Evolutionary conservation across 2,797 vertebrate genomes (phyloP).

Genomic region (Enoplosus armatus): DNA sequence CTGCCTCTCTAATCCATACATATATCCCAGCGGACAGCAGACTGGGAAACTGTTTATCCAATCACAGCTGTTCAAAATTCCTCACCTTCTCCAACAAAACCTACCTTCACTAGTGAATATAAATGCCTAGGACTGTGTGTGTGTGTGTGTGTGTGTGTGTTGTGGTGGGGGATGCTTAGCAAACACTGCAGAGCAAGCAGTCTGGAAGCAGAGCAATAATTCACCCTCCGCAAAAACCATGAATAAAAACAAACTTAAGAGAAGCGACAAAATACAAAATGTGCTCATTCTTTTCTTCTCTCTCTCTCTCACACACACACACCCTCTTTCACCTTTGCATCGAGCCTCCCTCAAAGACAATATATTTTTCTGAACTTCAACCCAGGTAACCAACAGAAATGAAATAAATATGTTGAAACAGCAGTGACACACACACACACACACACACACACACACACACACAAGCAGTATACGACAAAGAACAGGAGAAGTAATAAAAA

Average conservation of each 20-base stretch:
- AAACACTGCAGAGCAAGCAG: constrained; percentile 71
- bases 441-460: constrained; percentile 18
- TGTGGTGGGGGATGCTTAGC: constrained; percentile 30
- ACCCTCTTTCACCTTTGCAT: constrained; percentile 15
- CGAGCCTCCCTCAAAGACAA: neutral
- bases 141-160: constrained; percentile 19
- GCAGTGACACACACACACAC: neutral
- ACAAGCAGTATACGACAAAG: constrained; percentile 12
- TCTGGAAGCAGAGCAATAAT: constrained; percentile 65
- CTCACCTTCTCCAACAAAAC: constrained; percentile 55
- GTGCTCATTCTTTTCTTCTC: constrained; percentile 34
- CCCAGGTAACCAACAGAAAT: constrained; percentile 7
- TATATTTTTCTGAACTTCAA: constrained; percentile 14
- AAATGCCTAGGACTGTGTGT: constrained; percentile 37
- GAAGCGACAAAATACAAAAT: constrained; percentile 53
- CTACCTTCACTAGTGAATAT: constrained; percentile 54
- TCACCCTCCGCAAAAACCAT: constrained; percentile 57
- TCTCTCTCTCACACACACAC: neutral
- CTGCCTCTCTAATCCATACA: constrained; percentile 38
- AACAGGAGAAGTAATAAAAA: constrained; percentile 43
- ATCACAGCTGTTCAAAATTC: constrained; percentile 58
- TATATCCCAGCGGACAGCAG: constrained; percentile 42
- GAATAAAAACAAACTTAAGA: constrained; percentile 68
- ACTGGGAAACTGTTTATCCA: constrained; percentile 54
- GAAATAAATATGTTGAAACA: constrained; percentile 16